Evolutionary conservation across 2,113 vertebrate genomes (phyloP).

Genomic region (Symphodus melops): DNA sequence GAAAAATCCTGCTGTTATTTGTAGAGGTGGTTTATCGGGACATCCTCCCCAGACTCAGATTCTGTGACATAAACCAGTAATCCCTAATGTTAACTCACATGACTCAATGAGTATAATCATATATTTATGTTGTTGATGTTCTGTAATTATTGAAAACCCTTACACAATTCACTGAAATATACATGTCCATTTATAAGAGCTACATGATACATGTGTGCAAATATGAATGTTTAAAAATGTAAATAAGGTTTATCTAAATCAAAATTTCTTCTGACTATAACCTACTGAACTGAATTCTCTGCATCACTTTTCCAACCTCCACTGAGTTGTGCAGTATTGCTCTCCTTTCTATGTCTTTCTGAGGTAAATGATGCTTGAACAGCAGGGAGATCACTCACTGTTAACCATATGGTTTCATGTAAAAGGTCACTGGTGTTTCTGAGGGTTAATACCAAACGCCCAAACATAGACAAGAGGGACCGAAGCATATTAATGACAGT

Average conservation of each 20-base stretch:
- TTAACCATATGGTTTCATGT: slow-evolving; percentile 77
- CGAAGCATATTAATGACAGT: slow-evolving; percentile 75
- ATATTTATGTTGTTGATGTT: slow-evolving; percentile 43
- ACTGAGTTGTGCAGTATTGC: slow-evolving; percentile 44
- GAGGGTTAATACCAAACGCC: slow-evolving; percentile 79
- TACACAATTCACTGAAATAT: not conserved
- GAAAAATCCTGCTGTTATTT: slow-evolving; percentile 30
- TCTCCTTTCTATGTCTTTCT: slow-evolving; percentile 46
- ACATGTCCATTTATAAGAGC: not conserved
- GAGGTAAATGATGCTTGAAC: slow-evolving; percentile 84
- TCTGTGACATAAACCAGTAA: slow-evolving; percentile 42
- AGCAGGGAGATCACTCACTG: slow-evolving; percentile 76
- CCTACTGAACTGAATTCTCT: not conserved
- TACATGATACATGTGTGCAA: not conserved
- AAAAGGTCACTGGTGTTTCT: slow-evolving; percentile 71
- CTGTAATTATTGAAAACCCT: slow-evolving; percentile 9
- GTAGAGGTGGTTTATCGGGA: slow-evolving; percentile 23
- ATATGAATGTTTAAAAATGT: not conserved
- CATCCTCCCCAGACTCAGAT: slow-evolving; percentile 32
- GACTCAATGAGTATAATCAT: slow-evolving; percentile 29
- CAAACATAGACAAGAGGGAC: slow-evolving; percentile 70
- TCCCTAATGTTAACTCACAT: slow-evolving; percentile 45
- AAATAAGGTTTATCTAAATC: slow-evolving; percentile 4
- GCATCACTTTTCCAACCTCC: slow-evolving; percentile 22
- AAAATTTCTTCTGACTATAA: slow-evolving; percentile 6